These are phyloP conservation scores for Drosophila chauvacae DNA, from an alignment of 1,140 invertebrate species.

Conservation along the genomic window DNA sequence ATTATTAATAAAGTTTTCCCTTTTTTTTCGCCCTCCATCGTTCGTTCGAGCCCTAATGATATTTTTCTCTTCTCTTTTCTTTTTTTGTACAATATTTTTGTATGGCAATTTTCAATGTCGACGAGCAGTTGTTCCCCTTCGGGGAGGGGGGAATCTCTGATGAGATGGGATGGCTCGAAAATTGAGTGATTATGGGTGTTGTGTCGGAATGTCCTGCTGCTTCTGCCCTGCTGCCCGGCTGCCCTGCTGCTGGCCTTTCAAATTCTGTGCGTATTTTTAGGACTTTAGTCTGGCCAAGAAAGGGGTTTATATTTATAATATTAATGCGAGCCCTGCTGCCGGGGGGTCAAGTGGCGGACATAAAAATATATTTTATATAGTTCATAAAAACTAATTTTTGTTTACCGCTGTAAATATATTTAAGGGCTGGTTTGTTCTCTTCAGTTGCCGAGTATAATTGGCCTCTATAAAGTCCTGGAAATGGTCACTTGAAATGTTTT, in stretches of 20 bases:
- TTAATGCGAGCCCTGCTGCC: background rate
- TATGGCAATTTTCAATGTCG: constrained; percentile 34
- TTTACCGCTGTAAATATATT: background rate
- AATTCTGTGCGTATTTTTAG: constrained; percentile 12
- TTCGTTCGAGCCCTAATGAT: constrained; percentile 33
- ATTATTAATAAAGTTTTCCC: constrained; percentile 56
- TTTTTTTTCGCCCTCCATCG: background rate
- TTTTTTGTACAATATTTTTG: constrained; percentile 22
- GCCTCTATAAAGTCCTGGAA: background rate
- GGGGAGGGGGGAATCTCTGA: constrained; percentile 9
- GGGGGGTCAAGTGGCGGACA: background rate
- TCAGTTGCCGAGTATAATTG: background rate
- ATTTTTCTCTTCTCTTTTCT: constrained; percentile 15
- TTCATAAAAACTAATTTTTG: constrained; percentile 14
- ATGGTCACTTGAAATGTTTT: too few relatives aligned
- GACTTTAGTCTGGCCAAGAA: background rate
- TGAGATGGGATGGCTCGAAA: constrained; percentile 28
- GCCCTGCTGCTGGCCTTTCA: background rate
- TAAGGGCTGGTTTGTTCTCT: background rate
- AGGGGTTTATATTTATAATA: constrained; percentile 12
- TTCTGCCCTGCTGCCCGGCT: background rate
- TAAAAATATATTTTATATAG: constrained; percentile 16
- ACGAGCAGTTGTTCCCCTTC: constrained; percentile 1
- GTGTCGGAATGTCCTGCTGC: constrained; percentile 26
- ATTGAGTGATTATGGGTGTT: constrained; percentile 54